Evolutionary conservation across 2,113 vertebrate genomes (phyloP).

Genomic region (Toxostoma redivivum): DNA sequence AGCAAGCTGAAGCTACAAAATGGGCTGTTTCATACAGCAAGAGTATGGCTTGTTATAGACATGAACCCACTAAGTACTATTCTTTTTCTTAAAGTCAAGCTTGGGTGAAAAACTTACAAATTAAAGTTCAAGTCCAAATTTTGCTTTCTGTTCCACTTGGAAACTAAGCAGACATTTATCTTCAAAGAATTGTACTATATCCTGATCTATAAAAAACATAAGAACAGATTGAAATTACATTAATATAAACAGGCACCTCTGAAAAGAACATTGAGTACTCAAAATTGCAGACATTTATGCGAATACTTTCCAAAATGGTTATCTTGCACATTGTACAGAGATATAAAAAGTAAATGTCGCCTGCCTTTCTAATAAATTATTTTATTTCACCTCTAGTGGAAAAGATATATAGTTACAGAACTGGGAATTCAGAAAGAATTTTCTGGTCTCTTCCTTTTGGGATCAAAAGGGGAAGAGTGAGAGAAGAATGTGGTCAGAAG

Average conservation of each 20-base stretch:
- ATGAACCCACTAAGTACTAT: neutral
- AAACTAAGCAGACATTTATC: neutral
- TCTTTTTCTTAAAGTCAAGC: neutral
- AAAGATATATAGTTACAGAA: neutral
- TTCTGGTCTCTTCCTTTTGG: neutral
- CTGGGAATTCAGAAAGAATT: neutral
- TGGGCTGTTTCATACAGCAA: neutral
- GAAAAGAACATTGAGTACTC: neutral
- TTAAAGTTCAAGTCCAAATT: neutral
- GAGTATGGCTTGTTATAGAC: neutral
- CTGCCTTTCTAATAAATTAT: neutral
- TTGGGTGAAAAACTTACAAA: neutral
- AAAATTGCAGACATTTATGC: neutral
- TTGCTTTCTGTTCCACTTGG: neutral
- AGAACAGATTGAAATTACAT: constrained; percentile 19
- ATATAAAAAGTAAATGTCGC: neutral
- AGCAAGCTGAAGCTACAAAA: neutral
- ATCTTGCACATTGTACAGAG: neutral
- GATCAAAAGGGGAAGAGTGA: neutral
- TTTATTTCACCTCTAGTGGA: neutral
- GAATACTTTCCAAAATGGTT: neutral
- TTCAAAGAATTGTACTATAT: constrained; percentile 3
- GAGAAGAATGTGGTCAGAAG: neutral
- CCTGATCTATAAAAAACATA: neutral
- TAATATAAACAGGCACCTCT: constrained; percentile 17